Evolutionary conservation across 2,888 invertebrate genomes (phyloP).

Genomic region (Hirtodrosophila duncani): DNA sequence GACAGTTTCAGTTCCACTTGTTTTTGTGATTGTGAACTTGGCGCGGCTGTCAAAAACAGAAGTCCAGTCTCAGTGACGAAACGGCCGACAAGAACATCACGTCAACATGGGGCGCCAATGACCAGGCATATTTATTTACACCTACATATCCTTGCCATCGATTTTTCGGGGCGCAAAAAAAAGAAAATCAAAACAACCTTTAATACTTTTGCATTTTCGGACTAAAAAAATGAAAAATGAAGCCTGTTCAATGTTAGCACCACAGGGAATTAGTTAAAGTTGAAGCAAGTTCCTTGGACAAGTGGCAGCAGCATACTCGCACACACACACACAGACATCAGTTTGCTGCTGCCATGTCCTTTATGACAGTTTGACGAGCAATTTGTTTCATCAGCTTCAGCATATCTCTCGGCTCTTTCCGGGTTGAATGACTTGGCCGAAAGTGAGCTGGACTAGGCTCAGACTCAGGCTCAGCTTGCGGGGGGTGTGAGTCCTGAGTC

Average conservation of each 20-base stretch:
- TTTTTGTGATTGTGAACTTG: constrained; percentile 17
- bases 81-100: constrained; percentile 42
- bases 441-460: neutral
- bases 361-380: too few relatives aligned
- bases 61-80: constrained; percentile 32
- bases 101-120: constrained; percentile 24
- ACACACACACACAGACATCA: neutral
- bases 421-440: constrained; percentile 37
- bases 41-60: constrained; percentile 54
- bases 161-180: constrained; percentile 24
- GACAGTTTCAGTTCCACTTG: constrained; percentile 1
- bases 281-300: constrained; percentile 7
- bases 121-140: constrained; percentile 56
- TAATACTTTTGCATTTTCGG: neutral
- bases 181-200: constrained; percentile 1
- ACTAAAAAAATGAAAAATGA: constrained; percentile 12
- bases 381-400: too few relatives aligned
- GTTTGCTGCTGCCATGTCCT: too few relatives aligned
- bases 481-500: constrained; percentile 33
- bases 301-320: too few relatives aligned
- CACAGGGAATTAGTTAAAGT: constrained; percentile 9
- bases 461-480: neutral
- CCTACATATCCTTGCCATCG: constrained; percentile 41
- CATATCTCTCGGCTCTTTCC: too few relatives aligned
- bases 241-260: constrained; percentile 7